These are phyloP conservation scores for Anthonomus grandis DNA, from an alignment of 1,140 invertebrate species.

Conservation along the genomic window DNA sequence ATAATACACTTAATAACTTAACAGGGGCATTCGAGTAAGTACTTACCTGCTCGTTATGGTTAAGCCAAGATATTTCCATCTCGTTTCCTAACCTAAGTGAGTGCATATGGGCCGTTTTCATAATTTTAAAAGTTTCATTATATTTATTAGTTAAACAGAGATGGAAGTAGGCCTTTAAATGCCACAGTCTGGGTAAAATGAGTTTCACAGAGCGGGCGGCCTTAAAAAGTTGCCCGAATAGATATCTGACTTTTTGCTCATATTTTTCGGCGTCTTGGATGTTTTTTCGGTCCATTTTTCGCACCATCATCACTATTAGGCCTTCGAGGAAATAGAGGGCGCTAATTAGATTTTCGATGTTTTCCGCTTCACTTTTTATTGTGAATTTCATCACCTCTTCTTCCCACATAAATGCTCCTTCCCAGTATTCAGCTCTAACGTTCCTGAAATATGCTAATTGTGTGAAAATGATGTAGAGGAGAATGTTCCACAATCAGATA, in stretches of 20 bases:
- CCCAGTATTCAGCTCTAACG: slow-evolving; percentile 48
- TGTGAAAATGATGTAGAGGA: slow-evolving; percentile 5
- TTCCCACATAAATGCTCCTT: slow-evolving; percentile 48
- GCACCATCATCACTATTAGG: slow-evolving; percentile 46
- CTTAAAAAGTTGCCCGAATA: slow-evolving; percentile 42
- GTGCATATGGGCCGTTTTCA: slow-evolving; percentile 28
- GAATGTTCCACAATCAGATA: not conserved
- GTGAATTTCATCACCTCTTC: slow-evolving; percentile 44
- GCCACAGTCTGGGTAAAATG: slow-evolving; percentile 44
- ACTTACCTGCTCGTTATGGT: slow-evolving; percentile 36
- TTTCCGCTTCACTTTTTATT: slow-evolving; percentile 34
- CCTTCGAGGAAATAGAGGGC: slow-evolving; percentile 49
- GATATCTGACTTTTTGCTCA: slow-evolving; percentile 21
- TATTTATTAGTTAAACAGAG: slow-evolving; percentile 42
- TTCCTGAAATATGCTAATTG: slow-evolving; percentile 27
- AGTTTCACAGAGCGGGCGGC: slow-evolving; percentile 33
- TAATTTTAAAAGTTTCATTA: slow-evolving; percentile 32
- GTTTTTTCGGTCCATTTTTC: slow-evolving; percentile 49
- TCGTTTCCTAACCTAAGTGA: slow-evolving; percentile 30
- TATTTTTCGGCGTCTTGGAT: slow-evolving; percentile 32
- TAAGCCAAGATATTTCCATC: slow-evolving; percentile 33
- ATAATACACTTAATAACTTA: not conserved
- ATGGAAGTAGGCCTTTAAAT: slow-evolving; percentile 48
- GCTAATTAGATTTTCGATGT: slow-evolving; percentile 45
- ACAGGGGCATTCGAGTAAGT: not conserved